Evolutionary conservation across 2,797 vertebrate species (phyloP).

Genomic region (Hemibagrus guttatus): DNA sequence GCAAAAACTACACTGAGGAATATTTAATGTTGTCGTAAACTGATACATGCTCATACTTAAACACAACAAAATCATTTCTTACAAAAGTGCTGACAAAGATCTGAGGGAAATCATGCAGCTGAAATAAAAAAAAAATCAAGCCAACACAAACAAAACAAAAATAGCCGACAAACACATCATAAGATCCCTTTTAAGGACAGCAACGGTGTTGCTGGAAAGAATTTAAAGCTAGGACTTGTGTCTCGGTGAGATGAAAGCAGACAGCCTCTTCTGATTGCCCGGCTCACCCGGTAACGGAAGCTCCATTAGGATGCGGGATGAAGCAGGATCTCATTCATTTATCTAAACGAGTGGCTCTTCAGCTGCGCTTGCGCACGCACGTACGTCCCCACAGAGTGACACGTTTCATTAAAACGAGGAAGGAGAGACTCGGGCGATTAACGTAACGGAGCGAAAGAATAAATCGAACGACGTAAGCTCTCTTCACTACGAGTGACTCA

Average conservation of each 20-base stretch:
- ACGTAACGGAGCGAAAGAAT: slow-evolving; percentile 44
- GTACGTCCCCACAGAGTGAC: neutral
- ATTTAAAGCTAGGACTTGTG: neutral
- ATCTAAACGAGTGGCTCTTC: slow-evolving; percentile 44
- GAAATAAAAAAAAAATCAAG: neutral
- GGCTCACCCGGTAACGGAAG: slow-evolving; percentile 29
- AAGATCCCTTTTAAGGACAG: slow-evolving; percentile 20
- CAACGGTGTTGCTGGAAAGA: slow-evolving; percentile 26
- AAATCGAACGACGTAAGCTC: slow-evolving; percentile 33
- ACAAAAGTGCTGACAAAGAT: too few relatives aligned
- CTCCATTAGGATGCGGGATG: slow-evolving; percentile 35
- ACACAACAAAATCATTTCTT: too few relatives aligned
- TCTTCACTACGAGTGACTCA: neutral
- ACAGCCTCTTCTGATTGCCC: slow-evolving; percentile 34
- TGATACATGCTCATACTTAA: neutral
- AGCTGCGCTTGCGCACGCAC: neutral
- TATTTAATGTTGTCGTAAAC: neutral
- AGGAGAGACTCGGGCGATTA: slow-evolving; percentile 40
- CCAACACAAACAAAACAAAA: too few relatives aligned
- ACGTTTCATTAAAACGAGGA: slow-evolving; percentile 44
- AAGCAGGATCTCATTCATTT: slow-evolving; percentile 48
- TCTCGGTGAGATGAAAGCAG: slow-evolving; percentile 30
- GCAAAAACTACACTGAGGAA: neutral
- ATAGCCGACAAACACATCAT: too few relatives aligned
- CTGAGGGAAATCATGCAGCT: too few relatives aligned